Base-by-base conservation (phyloP, 2,888 invertebrate species). In the Thalpophila matura region DNA sequence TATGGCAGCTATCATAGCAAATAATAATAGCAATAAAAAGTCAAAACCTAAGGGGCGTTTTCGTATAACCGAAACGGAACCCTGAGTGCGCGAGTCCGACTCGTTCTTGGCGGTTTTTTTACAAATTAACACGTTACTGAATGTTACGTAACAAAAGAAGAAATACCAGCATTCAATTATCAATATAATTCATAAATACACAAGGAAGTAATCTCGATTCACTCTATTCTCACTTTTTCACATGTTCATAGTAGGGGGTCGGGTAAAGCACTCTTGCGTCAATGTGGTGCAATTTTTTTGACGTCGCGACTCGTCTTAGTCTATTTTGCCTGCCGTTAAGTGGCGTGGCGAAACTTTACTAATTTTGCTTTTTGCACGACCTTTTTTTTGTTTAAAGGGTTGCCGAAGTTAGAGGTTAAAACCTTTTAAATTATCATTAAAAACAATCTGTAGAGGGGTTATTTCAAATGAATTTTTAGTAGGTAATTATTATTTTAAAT, bases 291-390 rank as follows among this genome's bases (percentile, higher is more conserved):
- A 60, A 80, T 93, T 94, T 93, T 94, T 94, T 93, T 77, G 67
- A 62, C 81, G 93, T 93, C 93, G 89, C 94, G 93, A 88, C 94
- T 86, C 84, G 85, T 87, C 88, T 87, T 85, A 87, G 81, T 71
- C 83, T 93, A 92, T 94, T 94, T 90, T 91, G 92, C 83, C 89
- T 91, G 86, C 85, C 81, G 88, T 89, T 92, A 93, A 94, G 94
- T 93, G 93, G 88, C 87, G 88, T 91, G 85, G 87, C 90, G 84
- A 92, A 91, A 89, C 83, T 77, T 77, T 76, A 91, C 92, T 92
- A 92, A 93, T 93, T n/a, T 92, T 87, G 86, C 86, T 88, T 91
- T 90, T 90, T 90, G 79, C 74, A 47, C 61, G 69, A 79, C 49
- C 54, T 27, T 46, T 74, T 70, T 92, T 92, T 90, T 89, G 81